A percentile compares a stretch with the other conserved stretches of the same genome.
These are phyloP conservation scores for Tryphoninae sp. DNA, from an alignment of 2,888 invertebrate species.

Conservation along the genomic window DNA sequence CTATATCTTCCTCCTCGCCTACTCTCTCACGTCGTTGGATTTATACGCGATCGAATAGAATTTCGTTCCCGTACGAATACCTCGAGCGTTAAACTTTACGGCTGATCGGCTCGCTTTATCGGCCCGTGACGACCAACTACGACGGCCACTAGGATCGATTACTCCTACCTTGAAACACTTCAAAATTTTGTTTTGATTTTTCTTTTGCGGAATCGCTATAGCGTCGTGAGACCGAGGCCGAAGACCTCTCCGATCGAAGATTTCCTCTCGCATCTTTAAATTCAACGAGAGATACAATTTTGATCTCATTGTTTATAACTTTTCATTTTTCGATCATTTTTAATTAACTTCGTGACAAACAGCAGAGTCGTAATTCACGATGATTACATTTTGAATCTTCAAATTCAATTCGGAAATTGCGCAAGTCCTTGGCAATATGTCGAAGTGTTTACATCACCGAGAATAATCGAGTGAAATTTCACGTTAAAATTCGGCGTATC, in stretches of 20 bases:
- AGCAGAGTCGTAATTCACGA: not conserved
- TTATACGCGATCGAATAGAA: conserved; percentile 51
- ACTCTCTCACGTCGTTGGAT: conserved; percentile 29
- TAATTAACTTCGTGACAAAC: not conserved
- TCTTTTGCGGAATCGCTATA: not conserved
- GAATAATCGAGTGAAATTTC: not conserved
- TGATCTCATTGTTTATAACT: too few species aligned
- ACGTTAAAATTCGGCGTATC: not conserved
- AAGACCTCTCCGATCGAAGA: not conserved
- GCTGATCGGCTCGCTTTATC: conserved; percentile 43
- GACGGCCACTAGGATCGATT: conserved; percentile 48
- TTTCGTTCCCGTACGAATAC: conserved; percentile 55
- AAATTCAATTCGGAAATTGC: not conserved
- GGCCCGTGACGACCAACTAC: conserved; percentile 50
- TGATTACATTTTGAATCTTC: not conserved
- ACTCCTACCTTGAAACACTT: conserved; percentile 52
- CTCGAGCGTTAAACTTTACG: conserved; percentile 62
- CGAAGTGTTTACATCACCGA: not conserved
- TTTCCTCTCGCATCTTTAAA: too few species aligned
- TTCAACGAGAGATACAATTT: too few species aligned
- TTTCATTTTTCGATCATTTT: not conserved
- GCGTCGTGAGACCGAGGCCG: not conserved
- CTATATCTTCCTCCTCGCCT: too few species aligned
- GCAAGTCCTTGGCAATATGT: not conserved
- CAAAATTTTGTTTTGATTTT: conserved; percentile 14